phyloP scores from a whole-genome alignment of 2,113 vertebrate species.

The Leptobrachium leishanense region DNA sequence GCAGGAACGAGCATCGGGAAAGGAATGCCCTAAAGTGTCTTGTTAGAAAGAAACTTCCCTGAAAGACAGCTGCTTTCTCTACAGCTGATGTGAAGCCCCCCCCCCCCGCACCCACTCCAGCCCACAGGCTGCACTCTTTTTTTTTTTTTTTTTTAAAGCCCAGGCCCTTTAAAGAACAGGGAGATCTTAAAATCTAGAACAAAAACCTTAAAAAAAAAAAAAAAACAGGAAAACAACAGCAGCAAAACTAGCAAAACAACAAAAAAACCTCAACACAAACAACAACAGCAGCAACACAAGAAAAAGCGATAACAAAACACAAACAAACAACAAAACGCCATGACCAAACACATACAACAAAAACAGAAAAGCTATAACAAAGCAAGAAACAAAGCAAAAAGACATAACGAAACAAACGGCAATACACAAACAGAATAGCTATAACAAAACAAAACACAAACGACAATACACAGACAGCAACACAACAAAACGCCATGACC shows the following conservation, averaged over 20 bases:
- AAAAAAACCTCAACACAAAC: neutral
- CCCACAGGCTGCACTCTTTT: constrained; percentile 5
- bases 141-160: neutral
- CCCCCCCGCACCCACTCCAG: constrained; percentile 6
- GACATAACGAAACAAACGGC: too few relatives aligned
- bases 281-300: neutral
- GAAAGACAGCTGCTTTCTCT: constrained; percentile 41
- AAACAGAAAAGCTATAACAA: too few relatives aligned
- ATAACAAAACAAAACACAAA: too few relatives aligned
- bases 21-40: constrained; percentile 39
- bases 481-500: neutral
- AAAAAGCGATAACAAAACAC: neutral
- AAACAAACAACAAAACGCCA: neutral
- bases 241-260: neutral
- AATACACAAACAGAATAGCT: too few relatives aligned
- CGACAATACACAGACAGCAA: neutral
- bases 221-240: too few relatives aligned
- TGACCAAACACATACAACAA: neutral
- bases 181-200: too few relatives aligned
- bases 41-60: constrained; percentile 36
- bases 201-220: too few relatives aligned
- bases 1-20: constrained; percentile 25
- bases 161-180: neutral
- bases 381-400: too few relatives aligned
- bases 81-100: constrained; percentile 26